Conservation (phyloP, 2,113 vertebrate species). For the Chinchilla lanigera region DNA sequence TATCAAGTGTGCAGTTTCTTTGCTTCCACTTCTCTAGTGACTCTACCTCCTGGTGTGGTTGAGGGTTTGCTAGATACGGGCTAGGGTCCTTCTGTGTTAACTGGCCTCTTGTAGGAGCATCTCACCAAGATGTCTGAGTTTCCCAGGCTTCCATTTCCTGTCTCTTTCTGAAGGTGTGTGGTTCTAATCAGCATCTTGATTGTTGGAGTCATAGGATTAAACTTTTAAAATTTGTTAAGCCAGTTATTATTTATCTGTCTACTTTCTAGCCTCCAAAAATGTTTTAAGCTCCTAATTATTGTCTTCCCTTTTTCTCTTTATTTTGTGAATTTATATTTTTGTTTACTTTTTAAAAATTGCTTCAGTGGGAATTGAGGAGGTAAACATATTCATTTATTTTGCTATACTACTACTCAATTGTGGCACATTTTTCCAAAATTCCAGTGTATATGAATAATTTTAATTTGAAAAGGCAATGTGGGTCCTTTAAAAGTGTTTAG, state of each 20-base stretch:
- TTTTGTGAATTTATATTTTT: background rate
- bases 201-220: accelerated
- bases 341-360: background rate
- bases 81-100: background rate
- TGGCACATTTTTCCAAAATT: background rate
- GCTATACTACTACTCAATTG: background rate
- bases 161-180: background rate
- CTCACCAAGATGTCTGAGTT: background rate
- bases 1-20: background rate
- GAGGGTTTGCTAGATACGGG: background rate
- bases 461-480: background rate
- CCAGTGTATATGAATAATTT: background rate
- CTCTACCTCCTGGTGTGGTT: background rate
- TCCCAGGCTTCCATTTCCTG: background rate
- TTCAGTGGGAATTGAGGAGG: background rate
- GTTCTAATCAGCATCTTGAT: background rate
- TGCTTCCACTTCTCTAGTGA: background rate
- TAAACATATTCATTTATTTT: background rate
- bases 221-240: background rate
- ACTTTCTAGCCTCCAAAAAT: background rate
- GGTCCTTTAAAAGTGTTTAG: background rate
- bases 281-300: background rate
- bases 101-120: background rate
- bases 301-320: background rate
- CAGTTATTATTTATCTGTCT: background rate